Evolutionary conservation across 2,888 invertebrate genomes (phyloP).

Genomic region (Chrysomela aeneicollis): DNA sequence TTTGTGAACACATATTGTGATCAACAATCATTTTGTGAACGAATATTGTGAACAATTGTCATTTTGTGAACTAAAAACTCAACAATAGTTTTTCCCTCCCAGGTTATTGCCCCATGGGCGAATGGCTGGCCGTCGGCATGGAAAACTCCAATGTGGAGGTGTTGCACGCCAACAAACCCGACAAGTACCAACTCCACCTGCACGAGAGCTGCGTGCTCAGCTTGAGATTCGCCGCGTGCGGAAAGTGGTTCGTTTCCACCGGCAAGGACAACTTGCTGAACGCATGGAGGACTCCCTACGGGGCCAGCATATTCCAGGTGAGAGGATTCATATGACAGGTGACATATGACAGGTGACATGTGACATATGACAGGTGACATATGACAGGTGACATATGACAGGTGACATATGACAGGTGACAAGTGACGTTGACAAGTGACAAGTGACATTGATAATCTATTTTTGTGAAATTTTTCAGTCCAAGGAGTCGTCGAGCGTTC

Average conservation of each 20-base stretch:
- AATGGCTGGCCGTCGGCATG: slow-evolving; percentile 98
- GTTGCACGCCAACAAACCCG: slow-evolving; percentile 86
- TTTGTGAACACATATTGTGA: no score
- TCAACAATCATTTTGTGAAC: no score
- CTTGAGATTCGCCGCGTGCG: slow-evolving; percentile 92
- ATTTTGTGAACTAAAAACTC: no score
- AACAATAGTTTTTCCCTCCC: no score
- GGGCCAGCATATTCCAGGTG: slow-evolving; percentile 98
- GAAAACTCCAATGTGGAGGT: slow-evolving; percentile 98
- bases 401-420: no score
- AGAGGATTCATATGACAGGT: no score
- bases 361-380: no score
- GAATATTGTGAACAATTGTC: no score
- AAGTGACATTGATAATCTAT: no score
- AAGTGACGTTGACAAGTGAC: no score
- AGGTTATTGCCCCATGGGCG: slow-evolving; percentile 94
- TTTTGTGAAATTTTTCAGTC: slow-evolving; percentile 80
- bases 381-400: no score
- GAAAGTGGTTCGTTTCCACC: slow-evolving; percentile 99
- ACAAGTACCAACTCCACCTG: slow-evolving; percentile 94
- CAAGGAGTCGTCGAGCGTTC: slow-evolving; percentile 96
- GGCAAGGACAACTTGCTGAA: slow-evolving; percentile 97
- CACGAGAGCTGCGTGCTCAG: slow-evolving; percentile 98
- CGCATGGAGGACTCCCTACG: slow-evolving; percentile 98
- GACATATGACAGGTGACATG: no score